Base-by-base conservation (phyloP, 2,888 invertebrate species). In the Octodonta nipae region DNA sequence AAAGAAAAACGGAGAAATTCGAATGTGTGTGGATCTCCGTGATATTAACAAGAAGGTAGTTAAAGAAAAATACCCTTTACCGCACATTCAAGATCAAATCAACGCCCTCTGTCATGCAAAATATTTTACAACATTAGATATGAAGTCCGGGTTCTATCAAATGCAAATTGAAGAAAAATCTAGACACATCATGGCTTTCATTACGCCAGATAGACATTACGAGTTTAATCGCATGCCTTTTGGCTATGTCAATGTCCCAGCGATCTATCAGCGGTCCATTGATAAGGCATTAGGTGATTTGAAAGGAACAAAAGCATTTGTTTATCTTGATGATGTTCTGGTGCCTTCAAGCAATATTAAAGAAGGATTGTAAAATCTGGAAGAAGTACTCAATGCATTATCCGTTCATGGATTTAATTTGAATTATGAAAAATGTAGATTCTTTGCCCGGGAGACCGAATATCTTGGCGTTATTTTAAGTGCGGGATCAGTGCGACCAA, bases 261-360 rank as follows among this genome's bases (percentile, higher is more conserved):
- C 37, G 16, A 25, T 37, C 8, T 43, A 42, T 32, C 44, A 45
- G 20, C 13, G 39, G 15, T 34, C 40, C 7, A 45, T 45, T 13
- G 40, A 45, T 32, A 37, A 37, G 29, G 41, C 42, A 5, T 30
- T 43, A 10, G 43, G 40, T 30, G 22, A 30, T 13, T 27, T 45
- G 27, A 45, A 45, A 34, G 30, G 34, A 6, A 33, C 12, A 17
- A 32, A 31, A 27, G 40, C 40, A 11, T 35, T 36, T 28, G 40
- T 43, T 13, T 45, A 45, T 27, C 15, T 45, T 2, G 45, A 45
- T 28, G 45, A 45, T 30, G 37, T 46, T 3, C 26, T 45, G 2
- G 11, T 35, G 4, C 36, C 42, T 2, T 37, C 41, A 7, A 29
- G 22, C 17, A 46, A 36, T 2, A 31, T 44, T n/a, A n/a, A 37